These are phyloP conservation scores for Andrena cerasifolii DNA, from an alignment of 1,140 invertebrate species.

Conservation along the genomic window DNA sequence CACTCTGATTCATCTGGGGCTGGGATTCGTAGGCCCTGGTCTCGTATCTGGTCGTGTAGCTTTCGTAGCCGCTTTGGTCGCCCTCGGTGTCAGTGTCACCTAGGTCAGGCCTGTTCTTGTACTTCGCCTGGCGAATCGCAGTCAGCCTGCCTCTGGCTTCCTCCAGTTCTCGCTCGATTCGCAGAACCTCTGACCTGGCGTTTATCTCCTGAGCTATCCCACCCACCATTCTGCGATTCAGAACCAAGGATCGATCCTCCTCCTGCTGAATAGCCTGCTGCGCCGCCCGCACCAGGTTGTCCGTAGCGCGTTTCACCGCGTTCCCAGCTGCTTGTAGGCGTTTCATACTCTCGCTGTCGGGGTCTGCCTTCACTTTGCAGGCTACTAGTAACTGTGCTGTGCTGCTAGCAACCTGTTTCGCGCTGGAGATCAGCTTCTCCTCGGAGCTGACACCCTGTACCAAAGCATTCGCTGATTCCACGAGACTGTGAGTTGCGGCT, in stretches of 20 bases:
- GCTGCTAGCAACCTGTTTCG: slow-evolving; percentile 98
- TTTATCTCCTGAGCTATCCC: slow-evolving; percentile 97
- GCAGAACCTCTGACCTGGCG: slow-evolving; percentile 92
- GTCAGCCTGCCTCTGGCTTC: slow-evolving; percentile 95
- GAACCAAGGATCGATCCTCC: slow-evolving; percentile 93
- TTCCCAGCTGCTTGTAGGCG: slow-evolving; percentile 97
- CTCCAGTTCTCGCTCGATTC: slow-evolving; percentile 96
- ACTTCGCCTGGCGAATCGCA: slow-evolving; percentile 92
- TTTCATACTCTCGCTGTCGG: slow-evolving; percentile 95
- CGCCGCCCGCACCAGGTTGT: slow-evolving; percentile 97
- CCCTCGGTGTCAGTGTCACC: slow-evolving; percentile 74
- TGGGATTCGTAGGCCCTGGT: slow-evolving; percentile 61
- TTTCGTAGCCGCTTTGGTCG: slow-evolving; percentile 79
- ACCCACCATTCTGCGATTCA: slow-evolving; percentile 96
- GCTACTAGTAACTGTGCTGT: slow-evolving; percentile 98
- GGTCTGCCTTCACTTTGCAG: slow-evolving; percentile 98
- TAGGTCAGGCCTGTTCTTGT: slow-evolving; percentile 84
- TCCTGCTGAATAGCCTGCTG: slow-evolving; percentile 96
- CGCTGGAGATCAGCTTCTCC: slow-evolving; percentile 97
- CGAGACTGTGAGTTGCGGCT: slow-evolving; percentile 97
- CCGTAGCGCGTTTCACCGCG: slow-evolving; percentile 98
- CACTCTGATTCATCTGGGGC: slow-evolving; percentile 65
- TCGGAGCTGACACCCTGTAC: slow-evolving; percentile 97
- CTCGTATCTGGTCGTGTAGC: slow-evolving; percentile 72
- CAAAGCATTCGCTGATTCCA: slow-evolving; percentile 98